Conservation (phyloP, 2,797 vertebrate species). For the Glyptemys insculpta region DNA sequence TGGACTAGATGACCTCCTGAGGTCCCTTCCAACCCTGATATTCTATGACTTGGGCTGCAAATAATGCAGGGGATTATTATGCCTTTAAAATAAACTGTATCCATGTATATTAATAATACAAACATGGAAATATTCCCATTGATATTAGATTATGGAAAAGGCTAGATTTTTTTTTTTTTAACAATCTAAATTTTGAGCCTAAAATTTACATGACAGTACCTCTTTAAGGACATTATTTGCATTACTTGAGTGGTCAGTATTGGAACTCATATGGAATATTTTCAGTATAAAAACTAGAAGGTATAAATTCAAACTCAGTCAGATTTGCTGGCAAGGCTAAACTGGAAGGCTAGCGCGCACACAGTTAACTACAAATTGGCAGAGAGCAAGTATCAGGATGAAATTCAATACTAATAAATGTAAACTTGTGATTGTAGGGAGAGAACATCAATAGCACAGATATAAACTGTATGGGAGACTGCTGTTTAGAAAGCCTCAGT, state of each 20-base stretch:
- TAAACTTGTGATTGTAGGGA: neutral
- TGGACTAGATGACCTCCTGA: too few species aligned
- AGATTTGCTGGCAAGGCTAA: neutral
- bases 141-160: neutral
- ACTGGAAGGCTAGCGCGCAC: neutral
- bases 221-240: neutral
- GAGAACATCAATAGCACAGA: neutral
- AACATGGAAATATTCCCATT: neutral
- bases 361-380: neutral
- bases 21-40: too few species aligned
- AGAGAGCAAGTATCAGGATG: neutral
- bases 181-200: neutral
- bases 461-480: neutral
- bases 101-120: neutral
- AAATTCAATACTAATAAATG: neutral
- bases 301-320: neutral
- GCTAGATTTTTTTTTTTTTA: neutral
- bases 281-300: neutral
- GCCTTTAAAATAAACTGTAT: neutral
- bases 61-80: neutral
- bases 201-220: neutral
- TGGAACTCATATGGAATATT: neutral
- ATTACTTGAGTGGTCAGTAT: neutral
- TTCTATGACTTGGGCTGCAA: neutral
- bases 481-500: neutral